Evolutionary conservation across 2,888 invertebrate genomes (phyloP).

Genomic region (Ormyrus labotus): DNA sequence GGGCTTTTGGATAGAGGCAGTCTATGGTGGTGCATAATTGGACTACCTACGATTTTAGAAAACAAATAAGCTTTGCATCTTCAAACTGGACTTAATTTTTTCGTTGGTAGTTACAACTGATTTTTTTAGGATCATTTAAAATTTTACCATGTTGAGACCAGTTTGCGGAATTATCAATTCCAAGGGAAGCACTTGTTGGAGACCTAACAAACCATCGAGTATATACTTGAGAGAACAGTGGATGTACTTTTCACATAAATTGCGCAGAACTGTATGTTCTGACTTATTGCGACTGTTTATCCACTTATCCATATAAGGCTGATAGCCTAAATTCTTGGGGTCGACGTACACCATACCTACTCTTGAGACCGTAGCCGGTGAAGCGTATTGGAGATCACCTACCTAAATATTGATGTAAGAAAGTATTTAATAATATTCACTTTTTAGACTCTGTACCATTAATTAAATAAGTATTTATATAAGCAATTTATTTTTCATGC

Average conservation of each 20-base stretch:
- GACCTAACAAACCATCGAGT: slow-evolving; percentile 84
- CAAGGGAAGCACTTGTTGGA: slow-evolving; percentile 84
- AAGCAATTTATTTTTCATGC: background rate
- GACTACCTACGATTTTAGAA: slow-evolving; percentile 78
- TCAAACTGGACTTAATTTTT: background rate
- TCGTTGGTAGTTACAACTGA: background rate
- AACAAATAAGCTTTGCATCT: background rate
- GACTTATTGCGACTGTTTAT: slow-evolving; percentile 78
- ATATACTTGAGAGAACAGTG: slow-evolving; percentile 84
- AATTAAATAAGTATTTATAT: no score
- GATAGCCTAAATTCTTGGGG: slow-evolving; percentile 91
- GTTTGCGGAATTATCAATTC: slow-evolving; percentile 91
- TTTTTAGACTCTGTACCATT: no score
- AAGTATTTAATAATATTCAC: background rate
- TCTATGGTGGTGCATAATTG: slow-evolving; percentile 90
- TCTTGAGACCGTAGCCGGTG: slow-evolving; percentile 94
- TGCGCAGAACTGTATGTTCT: slow-evolving; percentile 75
- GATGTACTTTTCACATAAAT: slow-evolving; percentile 87
- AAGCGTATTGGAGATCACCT: slow-evolving; percentile 91
- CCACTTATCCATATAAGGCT: slow-evolving; percentile 93
- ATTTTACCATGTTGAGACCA: slow-evolving; percentile 86
- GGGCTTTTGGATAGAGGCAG: slow-evolving; percentile 79
- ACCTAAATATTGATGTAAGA: slow-evolving; percentile 77
- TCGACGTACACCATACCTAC: slow-evolving; percentile 97
- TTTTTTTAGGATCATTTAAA: background rate